phyloP scores from a whole-genome alignment of 2,888 invertebrate species.

The Orgyia antiqua region DNA sequence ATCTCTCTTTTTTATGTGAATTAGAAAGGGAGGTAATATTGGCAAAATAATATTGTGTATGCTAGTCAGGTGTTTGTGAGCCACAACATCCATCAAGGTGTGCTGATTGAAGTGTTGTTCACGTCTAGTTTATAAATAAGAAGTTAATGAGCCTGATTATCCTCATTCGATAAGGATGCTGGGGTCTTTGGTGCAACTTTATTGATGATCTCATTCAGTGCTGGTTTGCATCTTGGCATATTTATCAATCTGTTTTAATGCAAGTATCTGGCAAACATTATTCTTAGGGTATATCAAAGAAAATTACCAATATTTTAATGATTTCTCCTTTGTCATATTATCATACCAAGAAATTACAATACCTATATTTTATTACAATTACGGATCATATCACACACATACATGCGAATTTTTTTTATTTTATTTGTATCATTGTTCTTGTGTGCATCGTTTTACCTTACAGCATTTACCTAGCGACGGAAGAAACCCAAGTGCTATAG shows the following conservation, averaged over 20 bases:
- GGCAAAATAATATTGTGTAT: conserved; percentile 34
- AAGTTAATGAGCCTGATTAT: conserved; percentile 37
- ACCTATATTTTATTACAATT: too few relatives aligned
- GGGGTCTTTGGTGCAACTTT: conserved; percentile 16
- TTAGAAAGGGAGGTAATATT: conserved; percentile 13
- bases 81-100: conserved; percentile 53
- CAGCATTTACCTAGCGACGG: not conserved
- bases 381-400: conserved; percentile 13
- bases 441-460: conserved; percentile 4
- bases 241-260: too few relatives aligned
- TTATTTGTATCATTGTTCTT: not conserved
- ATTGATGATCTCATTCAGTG: conserved; percentile 15
- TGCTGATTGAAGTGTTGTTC: conserved; percentile 40
- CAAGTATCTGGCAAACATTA: too few relatives aligned
- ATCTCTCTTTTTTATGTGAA: conserved; percentile 13
- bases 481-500: conserved; percentile 16
- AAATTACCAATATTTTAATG: too few relatives aligned
- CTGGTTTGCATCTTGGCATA: too few relatives aligned
- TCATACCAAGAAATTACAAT: too few relatives aligned
- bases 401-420: not conserved
- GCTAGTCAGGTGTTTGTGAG: conserved; percentile 29
- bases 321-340: too few relatives aligned
- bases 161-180: conserved; percentile 19
- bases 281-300: too few relatives aligned
- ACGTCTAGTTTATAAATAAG: conserved; percentile 56